Conservation (phyloP, 35 echinoderm and acorn worm genomes). For the Strongylocentrotus purpuratus region DNA sequence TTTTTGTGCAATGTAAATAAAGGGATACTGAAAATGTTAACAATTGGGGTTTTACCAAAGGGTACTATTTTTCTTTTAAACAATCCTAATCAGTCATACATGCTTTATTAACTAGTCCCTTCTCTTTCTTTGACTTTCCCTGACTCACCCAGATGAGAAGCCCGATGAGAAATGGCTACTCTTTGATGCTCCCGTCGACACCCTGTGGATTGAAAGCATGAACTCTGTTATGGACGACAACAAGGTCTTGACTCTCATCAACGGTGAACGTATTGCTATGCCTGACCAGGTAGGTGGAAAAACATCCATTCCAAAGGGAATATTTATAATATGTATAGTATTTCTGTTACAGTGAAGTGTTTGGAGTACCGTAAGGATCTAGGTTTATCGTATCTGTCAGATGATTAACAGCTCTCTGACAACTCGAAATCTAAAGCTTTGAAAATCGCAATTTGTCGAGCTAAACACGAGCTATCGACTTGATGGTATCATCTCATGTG, state of each 20-base stretch:
- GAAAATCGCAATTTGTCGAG: no score
- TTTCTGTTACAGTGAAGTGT: background rate
- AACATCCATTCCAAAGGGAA: background rate
- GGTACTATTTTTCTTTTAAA: no score
- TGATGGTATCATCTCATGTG: no score
- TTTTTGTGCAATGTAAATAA: no score
- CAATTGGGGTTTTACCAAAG: no score
- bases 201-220: constrained; percentile 99
- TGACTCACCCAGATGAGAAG: constrained; percentile 75
- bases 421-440: no score
- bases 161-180: constrained; percentile 98
- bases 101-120: no score
- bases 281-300: constrained; percentile 82
- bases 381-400: background rate
- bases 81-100: no score
- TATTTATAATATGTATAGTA: background rate
- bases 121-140: background rate
- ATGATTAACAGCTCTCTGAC: no score
- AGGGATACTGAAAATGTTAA: no score
- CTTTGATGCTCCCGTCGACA: constrained; percentile 97
- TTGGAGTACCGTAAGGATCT: background rate
- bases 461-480: no score
- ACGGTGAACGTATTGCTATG: constrained; percentile 99
- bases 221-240: constrained; percentile 99
- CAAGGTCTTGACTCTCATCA: constrained; percentile 97